These are phyloP conservation scores for Nannospalax galili DNA, from an alignment of 2,113 vertebrate species.

Conservation along the genomic window DNA sequence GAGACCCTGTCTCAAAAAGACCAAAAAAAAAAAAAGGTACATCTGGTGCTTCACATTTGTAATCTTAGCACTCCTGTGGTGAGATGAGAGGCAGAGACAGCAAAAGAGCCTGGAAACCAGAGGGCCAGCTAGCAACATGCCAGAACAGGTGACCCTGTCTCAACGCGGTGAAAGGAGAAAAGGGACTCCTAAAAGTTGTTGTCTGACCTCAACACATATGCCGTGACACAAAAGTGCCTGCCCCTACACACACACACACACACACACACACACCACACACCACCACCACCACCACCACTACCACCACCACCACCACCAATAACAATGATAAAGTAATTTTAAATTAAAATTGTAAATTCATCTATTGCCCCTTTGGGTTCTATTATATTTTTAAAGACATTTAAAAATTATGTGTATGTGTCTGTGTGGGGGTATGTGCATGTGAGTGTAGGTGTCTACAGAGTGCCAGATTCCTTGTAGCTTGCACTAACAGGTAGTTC, in stretches of 20 bases:
- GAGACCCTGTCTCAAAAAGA: no score
- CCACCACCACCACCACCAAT: no score
- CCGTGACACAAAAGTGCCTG: not conserved
- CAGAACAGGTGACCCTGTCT: not conserved
- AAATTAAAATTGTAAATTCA: no score
- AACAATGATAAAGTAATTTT: no score
- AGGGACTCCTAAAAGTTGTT: not conserved
- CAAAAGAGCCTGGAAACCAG: no score
- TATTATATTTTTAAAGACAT: not conserved
- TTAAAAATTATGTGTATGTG: not conserved
- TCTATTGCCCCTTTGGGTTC: conserved; percentile 18
- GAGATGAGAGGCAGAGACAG: not conserved
- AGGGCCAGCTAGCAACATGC: not conserved
- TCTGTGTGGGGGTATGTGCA: no score
- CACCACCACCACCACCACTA: not conserved
- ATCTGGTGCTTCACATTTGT: not conserved
- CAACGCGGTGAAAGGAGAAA: not conserved
- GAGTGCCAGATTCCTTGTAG: not conserved
- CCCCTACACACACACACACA: not conserved
- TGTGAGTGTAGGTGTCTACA: no score
- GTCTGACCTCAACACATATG: not conserved
- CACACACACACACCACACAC: not conserved
- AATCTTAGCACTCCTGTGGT: not conserved
- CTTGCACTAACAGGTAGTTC: not conserved
- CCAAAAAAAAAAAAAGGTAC: not conserved